Evolutionary conservation across 2,113 vertebrate species (phyloP).

Genomic region (Rutilus rutilus): DNA sequence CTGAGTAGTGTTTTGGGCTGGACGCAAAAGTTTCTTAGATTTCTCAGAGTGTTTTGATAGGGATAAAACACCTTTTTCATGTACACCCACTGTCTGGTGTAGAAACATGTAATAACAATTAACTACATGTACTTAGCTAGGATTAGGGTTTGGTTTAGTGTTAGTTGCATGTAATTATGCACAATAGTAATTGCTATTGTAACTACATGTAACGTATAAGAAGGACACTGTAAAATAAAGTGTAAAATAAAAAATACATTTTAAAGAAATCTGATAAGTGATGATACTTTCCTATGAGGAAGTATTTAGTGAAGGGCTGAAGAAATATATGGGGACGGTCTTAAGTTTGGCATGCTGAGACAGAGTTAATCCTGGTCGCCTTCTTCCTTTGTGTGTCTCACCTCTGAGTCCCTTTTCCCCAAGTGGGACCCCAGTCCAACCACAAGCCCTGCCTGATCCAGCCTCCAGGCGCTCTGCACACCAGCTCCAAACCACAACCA

Average conservation of each 20-base stretch:
- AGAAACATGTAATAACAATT: too few relatives aligned
- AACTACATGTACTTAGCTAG: too few relatives aligned
- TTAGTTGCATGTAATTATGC: too few relatives aligned
- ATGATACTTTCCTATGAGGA: background rate
- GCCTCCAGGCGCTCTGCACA: background rate
- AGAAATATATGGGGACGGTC: constrained; percentile 33
- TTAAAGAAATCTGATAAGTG: background rate
- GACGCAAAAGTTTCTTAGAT: background rate
- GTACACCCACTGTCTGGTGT: background rate
- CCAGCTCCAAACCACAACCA: constrained; percentile 12
- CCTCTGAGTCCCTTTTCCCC: constrained; percentile 77
- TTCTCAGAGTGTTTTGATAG: background rate
- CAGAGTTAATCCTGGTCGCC: constrained; percentile 73
- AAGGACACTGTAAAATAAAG: too few relatives aligned
- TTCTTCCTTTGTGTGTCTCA: constrained; percentile 76
- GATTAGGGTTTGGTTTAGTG: too few relatives aligned
- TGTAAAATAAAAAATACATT: background rate
- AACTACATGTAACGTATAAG: too few relatives aligned
- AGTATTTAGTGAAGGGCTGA: background rate
- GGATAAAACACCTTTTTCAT: background rate
- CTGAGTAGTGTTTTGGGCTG: background rate
- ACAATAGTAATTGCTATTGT: too few relatives aligned
- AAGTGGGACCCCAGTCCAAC: constrained; percentile 71
- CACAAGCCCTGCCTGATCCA: constrained; percentile 56
- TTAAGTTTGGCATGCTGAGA: constrained; percentile 2